Percentiles rank a stretch among this genome's conserved stretches.
phyloP scores from a whole-genome alignment of 2,113 vertebrate species.

The Tragulus kanchil region DNA sequence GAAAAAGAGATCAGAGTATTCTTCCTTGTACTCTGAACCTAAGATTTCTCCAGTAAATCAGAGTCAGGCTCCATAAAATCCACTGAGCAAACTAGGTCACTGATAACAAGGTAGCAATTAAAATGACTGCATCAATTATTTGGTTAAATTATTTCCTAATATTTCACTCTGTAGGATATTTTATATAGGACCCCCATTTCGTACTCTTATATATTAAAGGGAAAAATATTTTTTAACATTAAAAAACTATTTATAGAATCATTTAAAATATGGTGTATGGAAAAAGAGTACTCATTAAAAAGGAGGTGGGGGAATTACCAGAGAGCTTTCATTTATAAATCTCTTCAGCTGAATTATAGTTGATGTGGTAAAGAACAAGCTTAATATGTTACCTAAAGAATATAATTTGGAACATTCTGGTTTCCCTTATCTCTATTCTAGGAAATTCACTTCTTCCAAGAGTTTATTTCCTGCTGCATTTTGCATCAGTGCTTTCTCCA shows the following conservation, averaged over 20 bases:
- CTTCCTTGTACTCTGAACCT: conserved; percentile 36
- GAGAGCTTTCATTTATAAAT: conserved; percentile 56
- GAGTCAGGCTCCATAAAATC: conserved; percentile 64
- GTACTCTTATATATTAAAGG: conserved; percentile 52
- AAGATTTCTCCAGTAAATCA: conserved; percentile 64
- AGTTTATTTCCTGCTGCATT: conserved; percentile 33
- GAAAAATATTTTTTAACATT: conserved; percentile 69
- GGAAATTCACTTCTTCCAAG: background rate
- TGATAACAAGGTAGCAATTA: conserved; percentile 79
- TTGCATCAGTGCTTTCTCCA: conserved; percentile 32
- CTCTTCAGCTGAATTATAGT: conserved; percentile 56
- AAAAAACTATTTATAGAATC: conserved; percentile 76
- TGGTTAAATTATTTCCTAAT: conserved; percentile 78
- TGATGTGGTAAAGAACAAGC: conserved; percentile 33
- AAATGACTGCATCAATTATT: conserved; percentile 78
- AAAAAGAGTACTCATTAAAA: conserved; percentile 61
- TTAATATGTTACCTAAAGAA: conserved; percentile 50
- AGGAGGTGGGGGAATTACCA: conserved; percentile 33
- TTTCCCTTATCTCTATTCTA: conserved; percentile 48
- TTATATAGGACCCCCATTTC: conserved; percentile 69
- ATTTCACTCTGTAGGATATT: conserved; percentile 79
- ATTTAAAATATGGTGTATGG: conserved; percentile 70
- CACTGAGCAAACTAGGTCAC: conserved; percentile 76
- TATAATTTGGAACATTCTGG: conserved; percentile 17
- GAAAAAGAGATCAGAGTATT: conserved; percentile 61